Evolutionary conservation across 2,113 vertebrate species (phyloP).

Genomic region (Rhinolophus sinicus): DNA sequence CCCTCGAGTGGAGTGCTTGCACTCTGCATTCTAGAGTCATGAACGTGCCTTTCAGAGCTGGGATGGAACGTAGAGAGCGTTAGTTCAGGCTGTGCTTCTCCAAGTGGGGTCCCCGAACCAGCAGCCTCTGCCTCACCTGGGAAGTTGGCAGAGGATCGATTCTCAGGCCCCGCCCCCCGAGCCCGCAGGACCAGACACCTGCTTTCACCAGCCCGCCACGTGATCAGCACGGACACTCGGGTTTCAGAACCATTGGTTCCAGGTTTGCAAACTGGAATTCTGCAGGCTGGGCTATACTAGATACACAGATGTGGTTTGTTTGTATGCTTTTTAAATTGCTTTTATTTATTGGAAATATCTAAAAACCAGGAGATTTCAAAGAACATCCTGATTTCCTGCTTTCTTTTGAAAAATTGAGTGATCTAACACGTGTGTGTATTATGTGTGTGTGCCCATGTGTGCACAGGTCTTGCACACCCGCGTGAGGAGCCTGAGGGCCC

Average conservation of each 20-base stretch:
- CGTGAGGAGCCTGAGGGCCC: not conserved
- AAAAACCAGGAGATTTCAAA: not conserved
- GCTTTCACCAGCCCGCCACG: not conserved
- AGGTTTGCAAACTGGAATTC: not conserved
- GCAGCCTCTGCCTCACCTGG: not conserved
- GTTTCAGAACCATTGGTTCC: not conserved
- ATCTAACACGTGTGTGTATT: not conserved
- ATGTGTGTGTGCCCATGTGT: not conserved
- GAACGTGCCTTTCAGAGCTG: not conserved
- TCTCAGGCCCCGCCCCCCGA: rapidly evolving
- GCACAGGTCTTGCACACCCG: not conserved
- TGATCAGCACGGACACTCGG: not conserved
- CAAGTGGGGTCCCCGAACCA: not conserved
- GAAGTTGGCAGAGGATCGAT: not conserved
- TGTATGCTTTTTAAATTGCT: not conserved
- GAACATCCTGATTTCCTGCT: not conserved
- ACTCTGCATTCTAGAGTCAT: not conserved
- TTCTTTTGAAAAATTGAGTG: not conserved
- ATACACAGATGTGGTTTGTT: not conserved
- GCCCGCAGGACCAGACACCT: not conserved
- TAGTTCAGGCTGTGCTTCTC: not conserved
- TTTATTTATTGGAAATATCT: not conserved
- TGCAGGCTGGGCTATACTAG: not conserved
- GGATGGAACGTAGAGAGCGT: rapidly evolving
- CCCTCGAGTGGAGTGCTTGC: rapidly evolving